Evolutionary conservation across 2,113 vertebrate species (phyloP), one percentile per base, ranked within the genome.

Genomic region (Meleagris gallopavo): DNA sequence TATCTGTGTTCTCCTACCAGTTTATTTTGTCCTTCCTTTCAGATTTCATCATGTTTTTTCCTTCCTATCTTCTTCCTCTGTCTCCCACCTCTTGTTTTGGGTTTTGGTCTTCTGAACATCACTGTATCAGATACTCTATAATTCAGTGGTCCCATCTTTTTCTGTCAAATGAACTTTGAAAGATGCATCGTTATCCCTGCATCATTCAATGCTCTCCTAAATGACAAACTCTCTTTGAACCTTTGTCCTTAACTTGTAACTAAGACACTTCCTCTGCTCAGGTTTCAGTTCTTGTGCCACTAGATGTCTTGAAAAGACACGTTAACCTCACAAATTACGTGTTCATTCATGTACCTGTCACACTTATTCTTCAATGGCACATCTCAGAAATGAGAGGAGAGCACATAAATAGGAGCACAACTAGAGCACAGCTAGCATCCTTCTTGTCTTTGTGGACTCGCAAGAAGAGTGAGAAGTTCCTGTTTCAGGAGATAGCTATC

Each of bases 401-500:
- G 18, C 40, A n/a, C 9, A 9, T 45, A 65, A 48, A 25, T 50
- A 65, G 24, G 27, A 66, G 4, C 15, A 61, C 38, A 50, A 18
- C 11, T 46, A 69, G 21, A 77, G 38, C 27, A 86, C 52, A 30
- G 27, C 8, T 24, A 9, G 6, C 2, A 3, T 17, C 46, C 27
- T 5, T 75, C n/a, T 46, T 69, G 9, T 30, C 65, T 66, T 62
- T 34, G 40, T 50, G 45, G 50, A 8, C 19, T 11, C 29, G 3
- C 22, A 36, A 25, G 70, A n/a, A 20, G 29, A 67, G 30, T 32
- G 36, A 41, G 20, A 21, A 34, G 29, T 14, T 66, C 19, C 82
- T 57, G 13, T 16, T 0, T 41, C 38, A 43, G 43, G 40, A 69
- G 34, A n/a, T 0, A 4, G 14, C n/a, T n/a, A n/a, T n/a, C n/a